Conservation (phyloP, 2,113 vertebrate species). For the Theropithecus gelada region DNA sequence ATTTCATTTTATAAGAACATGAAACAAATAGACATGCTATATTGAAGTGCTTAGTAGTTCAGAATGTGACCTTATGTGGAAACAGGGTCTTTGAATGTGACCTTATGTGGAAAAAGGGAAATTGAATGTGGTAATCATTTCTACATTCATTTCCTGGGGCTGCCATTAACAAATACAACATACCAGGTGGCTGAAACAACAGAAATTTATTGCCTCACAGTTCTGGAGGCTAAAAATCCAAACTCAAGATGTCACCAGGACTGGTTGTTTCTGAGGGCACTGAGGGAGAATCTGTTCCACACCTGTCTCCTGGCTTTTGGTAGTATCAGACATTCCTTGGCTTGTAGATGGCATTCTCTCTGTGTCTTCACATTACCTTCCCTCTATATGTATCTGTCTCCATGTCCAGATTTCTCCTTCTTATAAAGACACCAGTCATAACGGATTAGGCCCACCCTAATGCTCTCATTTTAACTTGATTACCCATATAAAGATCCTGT, state of each 20-base stretch:
- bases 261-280: background rate
- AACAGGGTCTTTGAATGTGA: no score
- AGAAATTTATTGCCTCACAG: background rate
- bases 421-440: background rate
- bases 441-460: background rate
- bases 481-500: background rate
- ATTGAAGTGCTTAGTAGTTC: background rate
- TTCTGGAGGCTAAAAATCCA: background rate
- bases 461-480: background rate
- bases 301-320: background rate
- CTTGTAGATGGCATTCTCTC: background rate
- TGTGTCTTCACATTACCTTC: background rate
- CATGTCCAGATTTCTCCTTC: background rate
- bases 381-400: background rate
- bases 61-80: no score
- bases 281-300: no score
- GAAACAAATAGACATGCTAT: background rate
- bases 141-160: background rate
- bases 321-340: background rate
- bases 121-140: background rate
- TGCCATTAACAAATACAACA: background rate
- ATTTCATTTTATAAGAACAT: constrained; percentile 3
- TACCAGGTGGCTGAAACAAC: background rate
- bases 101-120: no score
- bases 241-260: fast-evolving